These are phyloP conservation scores for Dendrolimus houi DNA, from an alignment of 2,888 invertebrate genomes.

Conservation along the genomic window DNA sequence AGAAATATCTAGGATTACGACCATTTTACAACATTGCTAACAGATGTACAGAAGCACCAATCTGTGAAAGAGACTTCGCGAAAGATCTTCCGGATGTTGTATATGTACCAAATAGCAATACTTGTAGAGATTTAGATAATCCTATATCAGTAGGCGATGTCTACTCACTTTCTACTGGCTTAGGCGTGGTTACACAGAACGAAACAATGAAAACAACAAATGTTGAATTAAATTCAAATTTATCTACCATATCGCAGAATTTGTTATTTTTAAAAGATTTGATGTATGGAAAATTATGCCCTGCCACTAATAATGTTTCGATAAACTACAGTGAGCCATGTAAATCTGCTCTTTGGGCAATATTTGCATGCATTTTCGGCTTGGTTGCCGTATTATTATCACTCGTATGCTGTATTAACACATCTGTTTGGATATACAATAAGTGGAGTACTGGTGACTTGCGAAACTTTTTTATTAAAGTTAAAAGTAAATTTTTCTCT, in stretches of 20 bases:
- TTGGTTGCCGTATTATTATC: constrained; percentile 28
- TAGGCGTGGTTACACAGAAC: constrained; percentile 29
- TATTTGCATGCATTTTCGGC: constrained; percentile 28
- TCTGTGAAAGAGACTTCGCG: constrained; percentile 26
- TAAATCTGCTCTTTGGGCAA: constrained; percentile 30
- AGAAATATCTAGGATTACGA: constrained; percentile 43
- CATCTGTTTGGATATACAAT: constrained; percentile 19
- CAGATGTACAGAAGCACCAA: constrained; percentile 33
- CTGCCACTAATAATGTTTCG: constrained; percentile 19
- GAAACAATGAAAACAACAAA: constrained; percentile 13
- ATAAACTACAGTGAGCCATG: constrained; percentile 29
- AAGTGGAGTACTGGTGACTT: constrained; percentile 26
- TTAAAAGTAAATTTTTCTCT: constrained; percentile 14
- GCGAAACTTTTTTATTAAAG: constrained; percentile 9
- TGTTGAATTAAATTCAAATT: constrained; percentile 36
- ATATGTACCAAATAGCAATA: constrained; percentile 39
- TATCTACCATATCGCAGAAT: constrained; percentile 54
- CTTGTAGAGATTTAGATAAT: constrained; percentile 42
- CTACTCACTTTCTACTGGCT: constrained; percentile 41
- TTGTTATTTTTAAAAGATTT: constrained; percentile 40
- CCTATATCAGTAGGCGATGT: constrained; percentile 40
- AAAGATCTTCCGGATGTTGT: constrained; percentile 40
- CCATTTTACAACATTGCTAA: constrained; percentile 28
- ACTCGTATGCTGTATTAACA: constrained; percentile 27
- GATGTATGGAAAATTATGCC: constrained; percentile 37